These are phyloP conservation scores for Rhyacichthys aspro DNA, from an alignment of 2,797 vertebrate species.

Conservation along the genomic window DNA sequence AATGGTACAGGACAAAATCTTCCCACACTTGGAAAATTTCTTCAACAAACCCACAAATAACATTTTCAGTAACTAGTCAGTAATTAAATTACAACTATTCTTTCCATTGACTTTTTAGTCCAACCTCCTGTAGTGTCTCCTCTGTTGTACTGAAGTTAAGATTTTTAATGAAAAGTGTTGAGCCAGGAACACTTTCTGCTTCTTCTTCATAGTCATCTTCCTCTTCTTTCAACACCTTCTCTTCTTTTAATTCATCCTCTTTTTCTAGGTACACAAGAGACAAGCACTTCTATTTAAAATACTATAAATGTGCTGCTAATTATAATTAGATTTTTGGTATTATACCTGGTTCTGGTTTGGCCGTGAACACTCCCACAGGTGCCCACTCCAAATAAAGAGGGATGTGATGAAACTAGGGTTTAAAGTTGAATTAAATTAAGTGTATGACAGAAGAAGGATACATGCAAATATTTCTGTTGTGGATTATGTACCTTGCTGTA, in stretches of 20 bases:
- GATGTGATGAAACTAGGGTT: constrained; percentile 87
- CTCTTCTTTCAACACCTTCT: constrained; percentile 32
- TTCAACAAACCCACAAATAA: constrained; percentile 58
- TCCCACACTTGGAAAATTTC: constrained; percentile 90
- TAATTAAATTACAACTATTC: not conserved
- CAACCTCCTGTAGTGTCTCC: constrained; percentile 85
- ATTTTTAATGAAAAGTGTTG: constrained; percentile 96
- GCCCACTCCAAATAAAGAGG: constrained; percentile 97
- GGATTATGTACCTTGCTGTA: constrained; percentile 88
- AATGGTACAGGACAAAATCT: constrained; percentile 87
- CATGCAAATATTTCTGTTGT: not conserved
- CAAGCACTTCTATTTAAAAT: not conserved
- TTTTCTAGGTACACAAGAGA: constrained; percentile 37
- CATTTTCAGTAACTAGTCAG: not conserved
- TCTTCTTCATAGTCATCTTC: constrained; percentile 78
- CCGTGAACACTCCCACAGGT: constrained; percentile 87
- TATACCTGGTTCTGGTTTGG: constrained; percentile 61
- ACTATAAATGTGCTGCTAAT: not conserved
- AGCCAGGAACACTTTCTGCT: constrained; percentile 85
- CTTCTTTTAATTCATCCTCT: constrained; percentile 47
- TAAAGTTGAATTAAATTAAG: constrained; percentile 4
- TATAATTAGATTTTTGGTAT: not conserved
- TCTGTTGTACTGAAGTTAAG: constrained; percentile 91
- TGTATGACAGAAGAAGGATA: not conserved
- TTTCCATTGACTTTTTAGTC: constrained; percentile 8